Conservation (phyloP, 1,140 invertebrate species). For the Bombus impatiens region DNA sequence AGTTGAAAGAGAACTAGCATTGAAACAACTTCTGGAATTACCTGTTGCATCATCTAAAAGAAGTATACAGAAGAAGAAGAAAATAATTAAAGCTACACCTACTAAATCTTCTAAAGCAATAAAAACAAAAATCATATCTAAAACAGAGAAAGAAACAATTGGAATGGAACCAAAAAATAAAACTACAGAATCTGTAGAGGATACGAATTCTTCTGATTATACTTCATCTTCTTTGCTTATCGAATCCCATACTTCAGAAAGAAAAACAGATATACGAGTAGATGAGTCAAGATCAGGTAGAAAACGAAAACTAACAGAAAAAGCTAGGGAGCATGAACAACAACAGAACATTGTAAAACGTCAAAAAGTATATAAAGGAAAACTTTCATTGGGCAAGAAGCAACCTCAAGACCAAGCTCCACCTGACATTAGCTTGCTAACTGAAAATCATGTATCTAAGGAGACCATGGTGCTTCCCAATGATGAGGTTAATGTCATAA, state of each 20-base stretch:
- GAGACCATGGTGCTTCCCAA: neutral
- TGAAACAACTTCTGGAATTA: constrained; percentile 83
- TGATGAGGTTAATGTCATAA: constrained; percentile 22
- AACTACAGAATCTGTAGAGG: constrained; percentile 47
- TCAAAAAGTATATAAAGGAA: constrained; percentile 70
- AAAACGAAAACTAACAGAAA: constrained; percentile 80
- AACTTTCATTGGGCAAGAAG: constrained; percentile 51
- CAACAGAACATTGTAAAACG: constrained; percentile 68
- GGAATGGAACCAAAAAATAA: constrained; percentile 49
- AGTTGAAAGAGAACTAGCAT: constrained; percentile 81
- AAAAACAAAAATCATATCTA: neutral
- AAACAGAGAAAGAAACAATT: constrained; percentile 26
- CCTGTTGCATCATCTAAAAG: constrained; percentile 73
- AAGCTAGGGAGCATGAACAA: constrained; percentile 79
- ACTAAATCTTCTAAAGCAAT: constrained; percentile 21
- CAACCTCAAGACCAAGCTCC: constrained; percentile 7
- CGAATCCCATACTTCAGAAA: constrained; percentile 24
- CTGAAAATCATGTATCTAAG: constrained; percentile 25
- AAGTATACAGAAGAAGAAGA: constrained; percentile 57
- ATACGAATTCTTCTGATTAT: neutral
- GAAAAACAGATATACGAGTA: constrained; percentile 30
- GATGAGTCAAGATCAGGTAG: constrained; percentile 79
- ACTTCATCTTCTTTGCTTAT: constrained; percentile 23
- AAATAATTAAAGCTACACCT: constrained; percentile 49
- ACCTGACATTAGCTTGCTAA: neutral